These are phyloP conservation scores for Callimorpha dominula DNA, from an alignment of 2,888 invertebrate species.

Conservation along the genomic window DNA sequence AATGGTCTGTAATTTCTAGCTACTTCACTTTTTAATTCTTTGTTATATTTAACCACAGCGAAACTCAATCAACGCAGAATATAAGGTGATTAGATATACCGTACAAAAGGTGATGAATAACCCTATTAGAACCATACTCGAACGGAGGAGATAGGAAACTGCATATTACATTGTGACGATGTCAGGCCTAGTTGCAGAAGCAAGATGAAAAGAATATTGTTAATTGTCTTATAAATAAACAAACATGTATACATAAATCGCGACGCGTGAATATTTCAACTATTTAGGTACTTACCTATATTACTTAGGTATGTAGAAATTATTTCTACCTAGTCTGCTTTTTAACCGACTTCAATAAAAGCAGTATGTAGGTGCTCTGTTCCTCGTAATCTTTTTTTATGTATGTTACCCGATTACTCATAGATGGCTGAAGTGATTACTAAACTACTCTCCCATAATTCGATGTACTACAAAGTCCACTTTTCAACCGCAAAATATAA, in stretches of 20 bases:
- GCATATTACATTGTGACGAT: background rate
- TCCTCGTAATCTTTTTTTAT: too few species aligned
- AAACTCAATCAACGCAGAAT: background rate
- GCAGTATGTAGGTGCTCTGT: too few species aligned
- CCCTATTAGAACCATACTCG: background rate
- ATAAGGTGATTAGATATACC: constrained; percentile 2
- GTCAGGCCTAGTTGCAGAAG: background rate
- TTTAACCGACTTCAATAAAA: too few species aligned
- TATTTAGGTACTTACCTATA: background rate
- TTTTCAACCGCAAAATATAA: too few species aligned
- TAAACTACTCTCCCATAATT: too few species aligned
- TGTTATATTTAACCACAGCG: background rate
- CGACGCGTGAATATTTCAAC: background rate
- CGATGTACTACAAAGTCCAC: too few species aligned
- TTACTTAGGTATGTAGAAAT: too few species aligned
- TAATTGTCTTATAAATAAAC: background rate
- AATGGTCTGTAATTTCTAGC: background rate
- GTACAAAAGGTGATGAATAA: background rate
- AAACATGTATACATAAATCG: background rate
- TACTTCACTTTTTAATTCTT: background rate
- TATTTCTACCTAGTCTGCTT: too few species aligned
- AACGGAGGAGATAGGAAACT: background rate
- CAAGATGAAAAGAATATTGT: background rate
- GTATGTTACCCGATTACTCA: too few species aligned
- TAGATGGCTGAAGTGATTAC: too few species aligned